Base-by-base conservation (phyloP, 1,140 invertebrate species). In the Calycopis cecrops region DNA sequence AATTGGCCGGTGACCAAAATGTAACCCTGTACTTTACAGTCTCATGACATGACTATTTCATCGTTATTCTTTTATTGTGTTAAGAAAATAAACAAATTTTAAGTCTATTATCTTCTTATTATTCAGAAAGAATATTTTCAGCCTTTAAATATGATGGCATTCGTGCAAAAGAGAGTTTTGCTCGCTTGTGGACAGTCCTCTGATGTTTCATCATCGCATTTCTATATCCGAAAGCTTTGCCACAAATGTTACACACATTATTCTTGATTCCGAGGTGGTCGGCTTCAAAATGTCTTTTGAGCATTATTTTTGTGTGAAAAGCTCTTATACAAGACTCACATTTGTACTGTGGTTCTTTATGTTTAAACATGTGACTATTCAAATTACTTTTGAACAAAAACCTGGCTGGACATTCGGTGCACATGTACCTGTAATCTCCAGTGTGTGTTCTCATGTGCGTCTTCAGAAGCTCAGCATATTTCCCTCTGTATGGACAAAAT, bases 351-450 rank as follows among this genome's bases (percentile, higher is more conserved):
- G 71, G 74, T 42, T 80, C 79, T 61, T 82, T 84, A 50, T 86
- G 83, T 55, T 79, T 84, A 8, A 79, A 65, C 62, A 77, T 69
- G 54, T 90, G 89, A 49, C 79, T 81, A 11, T 89, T 88, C 18
- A 90, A 69, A 64, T 90, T 89, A 53, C 87, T 88, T 55, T 86
- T 88, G 57, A 87, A 88, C 6, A 87, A 64, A 56, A 89, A 90
- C 44, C 80, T 64, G 35, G 88, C 88, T 1, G 79, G 79, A 57
- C 89, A 90, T 70, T 88, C 76, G 28, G 88, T 85, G 63, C 89
- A 90, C 76, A 80, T 76, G 50, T 89, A 90, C 33, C 82, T 76
- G 48, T 83, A 88, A 66, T 85, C 89, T 52, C 80, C 84, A 40
- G 83, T 87, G 52, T 89, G 89, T 6, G 78, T 84, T 42, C 86